Evolutionary conservation across 2,888 invertebrate genomes (phyloP).

Genomic region (Teleiodes luculella): DNA sequence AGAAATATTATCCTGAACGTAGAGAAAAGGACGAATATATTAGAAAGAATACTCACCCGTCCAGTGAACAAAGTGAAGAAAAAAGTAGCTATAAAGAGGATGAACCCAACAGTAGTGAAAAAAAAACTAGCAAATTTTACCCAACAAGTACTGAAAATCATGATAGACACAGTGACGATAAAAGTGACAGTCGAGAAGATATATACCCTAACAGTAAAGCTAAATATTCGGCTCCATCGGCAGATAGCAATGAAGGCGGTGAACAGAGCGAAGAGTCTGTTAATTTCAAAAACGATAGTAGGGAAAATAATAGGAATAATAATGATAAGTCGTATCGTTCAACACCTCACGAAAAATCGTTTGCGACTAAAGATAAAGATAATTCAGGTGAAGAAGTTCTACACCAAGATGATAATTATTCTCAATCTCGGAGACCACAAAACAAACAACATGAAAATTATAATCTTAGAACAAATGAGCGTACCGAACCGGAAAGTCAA

Average conservation of each 20-base stretch:
- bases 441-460: background rate
- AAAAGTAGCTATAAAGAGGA: background rate
- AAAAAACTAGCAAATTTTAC: background rate
- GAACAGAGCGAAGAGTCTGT: background rate
- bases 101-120: background rate
- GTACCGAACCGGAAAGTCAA: conserved; percentile 7
- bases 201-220: background rate
- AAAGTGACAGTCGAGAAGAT: background rate
- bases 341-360: background rate
- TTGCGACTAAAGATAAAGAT: background rate
- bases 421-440: background rate
- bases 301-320: background rate
- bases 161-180: background rate
- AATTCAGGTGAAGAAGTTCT: background rate
- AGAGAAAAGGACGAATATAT: conserved; percentile 4
- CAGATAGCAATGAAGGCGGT: conserved; percentile 4
- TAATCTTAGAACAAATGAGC: background rate
- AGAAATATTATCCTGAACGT: conserved; percentile 2
- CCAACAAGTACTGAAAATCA: background rate
- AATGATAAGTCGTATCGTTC: background rate
- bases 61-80: background rate
- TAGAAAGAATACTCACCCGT: background rate
- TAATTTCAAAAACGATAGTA: background rate
- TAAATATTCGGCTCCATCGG: background rate
- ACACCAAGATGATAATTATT: background rate